Evolutionary conservation across 1,140 invertebrate species (phyloP).

Genomic region (Tetraneura akinire): DNA sequence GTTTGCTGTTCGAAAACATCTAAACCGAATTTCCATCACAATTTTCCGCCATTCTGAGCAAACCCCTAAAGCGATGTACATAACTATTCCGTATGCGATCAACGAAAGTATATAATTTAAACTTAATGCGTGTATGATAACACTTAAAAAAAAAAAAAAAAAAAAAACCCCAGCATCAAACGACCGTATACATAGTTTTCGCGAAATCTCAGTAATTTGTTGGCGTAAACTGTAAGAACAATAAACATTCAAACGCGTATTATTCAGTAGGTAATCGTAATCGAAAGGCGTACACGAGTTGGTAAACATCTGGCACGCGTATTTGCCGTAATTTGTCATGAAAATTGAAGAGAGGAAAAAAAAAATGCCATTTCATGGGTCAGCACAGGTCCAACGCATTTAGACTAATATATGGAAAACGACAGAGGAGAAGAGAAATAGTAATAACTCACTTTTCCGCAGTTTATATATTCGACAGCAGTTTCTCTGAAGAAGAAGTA

Average conservation of each 20-base stretch:
- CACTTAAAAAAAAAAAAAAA: background rate
- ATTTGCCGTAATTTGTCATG: conserved; percentile 29
- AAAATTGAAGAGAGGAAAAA: conserved; percentile 6
- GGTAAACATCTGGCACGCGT: conserved; percentile 38
- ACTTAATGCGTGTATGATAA: background rate
- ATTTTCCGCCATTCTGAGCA: conserved; percentile 7
- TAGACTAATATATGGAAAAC: conserved; percentile 21
- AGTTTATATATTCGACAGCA: conserved; percentile 94
- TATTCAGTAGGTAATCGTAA: too few relatives aligned
- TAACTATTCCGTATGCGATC: background rate
- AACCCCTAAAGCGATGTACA: background rate
- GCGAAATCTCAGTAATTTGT: too few relatives aligned
- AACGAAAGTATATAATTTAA: background rate
- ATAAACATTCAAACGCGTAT: background rate
- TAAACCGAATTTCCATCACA: conserved; percentile 34
- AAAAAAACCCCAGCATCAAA: background rate
- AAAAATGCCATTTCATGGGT: conserved; percentile 27
- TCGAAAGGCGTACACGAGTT: conserved; percentile 3
- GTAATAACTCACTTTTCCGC: conserved; percentile 75
- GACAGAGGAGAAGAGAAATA: background rate
- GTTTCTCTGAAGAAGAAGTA: conserved; percentile 97
- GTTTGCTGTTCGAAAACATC: background rate
- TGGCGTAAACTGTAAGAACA: too few relatives aligned
- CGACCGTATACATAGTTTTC: background rate
- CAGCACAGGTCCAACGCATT: conserved; percentile 6